phyloP scores from a whole-genome alignment of 2,888 invertebrate genomes.

The Microchrysa polita region DNA sequence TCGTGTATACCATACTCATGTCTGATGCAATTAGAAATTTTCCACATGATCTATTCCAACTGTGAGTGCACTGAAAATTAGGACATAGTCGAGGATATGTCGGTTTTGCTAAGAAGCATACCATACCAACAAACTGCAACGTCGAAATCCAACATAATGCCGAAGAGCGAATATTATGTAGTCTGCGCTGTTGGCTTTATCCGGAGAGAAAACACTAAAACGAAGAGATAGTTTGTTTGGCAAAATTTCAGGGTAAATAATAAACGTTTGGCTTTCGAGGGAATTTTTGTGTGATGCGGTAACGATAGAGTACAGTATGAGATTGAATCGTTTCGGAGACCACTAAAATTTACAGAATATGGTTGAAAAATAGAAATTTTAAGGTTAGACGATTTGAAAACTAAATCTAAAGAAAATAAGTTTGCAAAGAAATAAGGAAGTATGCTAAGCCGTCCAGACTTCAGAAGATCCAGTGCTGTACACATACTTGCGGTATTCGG shows the following conservation, averaged over 20 bases:
- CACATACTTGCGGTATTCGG: too few relatives aligned
- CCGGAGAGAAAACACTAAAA: constrained; percentile 17
- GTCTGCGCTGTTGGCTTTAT: constrained; percentile 12
- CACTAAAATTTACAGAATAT: too few relatives aligned
- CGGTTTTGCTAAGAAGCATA: not conserved
- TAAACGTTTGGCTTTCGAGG: not conserved
- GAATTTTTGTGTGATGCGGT: not conserved
- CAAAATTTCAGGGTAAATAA: constrained; percentile 19
- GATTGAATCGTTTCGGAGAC: too few relatives aligned
- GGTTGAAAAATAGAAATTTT: too few relatives aligned
- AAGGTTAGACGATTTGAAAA: too few relatives aligned
- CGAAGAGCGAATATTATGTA: too few relatives aligned
- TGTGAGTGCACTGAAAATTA: constrained; percentile 26
- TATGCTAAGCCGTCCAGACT: too few relatives aligned
- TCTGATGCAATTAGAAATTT: constrained; percentile 33
- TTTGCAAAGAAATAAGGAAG: too few relatives aligned
- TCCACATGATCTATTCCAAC: constrained; percentile 23
- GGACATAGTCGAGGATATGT: constrained; percentile 24
- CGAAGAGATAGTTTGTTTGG: constrained; percentile 26
- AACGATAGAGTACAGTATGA: too few relatives aligned
- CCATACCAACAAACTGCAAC: not conserved
- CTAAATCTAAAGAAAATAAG: too few relatives aligned
- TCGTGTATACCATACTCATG: constrained; percentile 32
- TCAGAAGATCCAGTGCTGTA: too few relatives aligned
- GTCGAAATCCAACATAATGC: not conserved